Base-by-base conservation (phyloP, 2,888 invertebrate genomes). In the Sminthurinus aureus region DNA sequence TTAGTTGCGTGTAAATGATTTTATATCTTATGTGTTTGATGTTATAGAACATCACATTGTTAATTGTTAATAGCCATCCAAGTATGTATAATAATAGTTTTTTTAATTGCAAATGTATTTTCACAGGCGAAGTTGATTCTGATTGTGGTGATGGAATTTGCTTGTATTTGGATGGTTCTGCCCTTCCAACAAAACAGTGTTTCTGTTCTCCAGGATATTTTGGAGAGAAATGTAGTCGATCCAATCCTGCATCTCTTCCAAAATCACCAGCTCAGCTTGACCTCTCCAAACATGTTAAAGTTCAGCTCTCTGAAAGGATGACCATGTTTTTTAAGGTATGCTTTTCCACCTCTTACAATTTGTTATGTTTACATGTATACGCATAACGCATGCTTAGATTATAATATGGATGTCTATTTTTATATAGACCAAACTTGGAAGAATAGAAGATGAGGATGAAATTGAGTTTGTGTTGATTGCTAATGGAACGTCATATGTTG, bases 401-500 rank as follows among this genome's bases (percentile, higher is more conserved):
- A 15, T 58, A 58, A 58, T 77, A 50, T 58, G 52, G 52, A 77
- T 50, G 12, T 51, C 52, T 50, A 12, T 22, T 79, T 26, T 80
- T 69, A 71, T 50, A 9, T 71, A 79, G 76, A 83, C 76, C 2
- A 80, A 83, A 76, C 13, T 83, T n/a, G 83, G 83, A 2, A 51
- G 69, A 12, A 76, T 22, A 18, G 80, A 80, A 26, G 83, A 83
- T 6, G 84, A 84, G n/a, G 85, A 87, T 71, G 86, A 88, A 77
- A 84, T 88, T 12, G 88, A 88, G 71, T 92, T 97, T 52, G 93
- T 97, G 0, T 93, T 98, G 91, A 93, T 94, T 79, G 96, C 95
- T 18, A 96, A 97, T 88, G 94, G 96, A 0, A 95, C 95, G 0
- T 95, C 96, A 15, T 98, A 96, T 91, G 94, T 94, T 3, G 96